Conservation (phyloP, 2,797 vertebrate species). For the Otus scops region DNA sequence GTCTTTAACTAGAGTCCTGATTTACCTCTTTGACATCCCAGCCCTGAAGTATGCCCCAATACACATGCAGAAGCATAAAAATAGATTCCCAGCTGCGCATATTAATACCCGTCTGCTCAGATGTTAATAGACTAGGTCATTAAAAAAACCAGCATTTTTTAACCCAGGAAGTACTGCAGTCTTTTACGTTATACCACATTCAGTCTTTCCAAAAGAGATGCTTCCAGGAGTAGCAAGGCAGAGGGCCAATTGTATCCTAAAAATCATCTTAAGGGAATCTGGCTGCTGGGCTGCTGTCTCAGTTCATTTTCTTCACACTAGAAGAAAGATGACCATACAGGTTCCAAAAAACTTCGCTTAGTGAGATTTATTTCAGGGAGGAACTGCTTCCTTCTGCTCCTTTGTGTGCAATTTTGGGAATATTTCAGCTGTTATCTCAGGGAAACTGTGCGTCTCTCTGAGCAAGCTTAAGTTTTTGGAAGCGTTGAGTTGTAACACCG, state of each 20-base stretch:
- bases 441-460: fast-evolving
- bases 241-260: not conserved
- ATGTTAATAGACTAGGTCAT: not conserved
- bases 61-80: not conserved
- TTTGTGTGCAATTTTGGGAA: not conserved
- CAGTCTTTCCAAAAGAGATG: not conserved
- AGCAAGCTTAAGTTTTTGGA: not conserved
- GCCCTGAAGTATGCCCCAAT: not conserved
- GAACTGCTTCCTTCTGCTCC: not conserved
- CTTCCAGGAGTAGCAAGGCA: not conserved
- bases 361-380: not conserved
- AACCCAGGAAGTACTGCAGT: not conserved
- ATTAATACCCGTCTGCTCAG: not conserved
- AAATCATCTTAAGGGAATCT: not conserved
- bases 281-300: not conserved
- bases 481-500: not conserved
- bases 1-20: not conserved
- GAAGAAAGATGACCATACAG: fast-evolving
- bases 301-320: not conserved
- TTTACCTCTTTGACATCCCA: not conserved
- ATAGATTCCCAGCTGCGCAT: not conserved
- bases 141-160: not conserved
- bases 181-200: not conserved
- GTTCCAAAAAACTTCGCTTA: not conserved
- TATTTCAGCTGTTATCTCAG: not conserved